Evolutionary conservation across 2,888 invertebrate species (phyloP).

Genomic region (Dasypolia templi): DNA sequence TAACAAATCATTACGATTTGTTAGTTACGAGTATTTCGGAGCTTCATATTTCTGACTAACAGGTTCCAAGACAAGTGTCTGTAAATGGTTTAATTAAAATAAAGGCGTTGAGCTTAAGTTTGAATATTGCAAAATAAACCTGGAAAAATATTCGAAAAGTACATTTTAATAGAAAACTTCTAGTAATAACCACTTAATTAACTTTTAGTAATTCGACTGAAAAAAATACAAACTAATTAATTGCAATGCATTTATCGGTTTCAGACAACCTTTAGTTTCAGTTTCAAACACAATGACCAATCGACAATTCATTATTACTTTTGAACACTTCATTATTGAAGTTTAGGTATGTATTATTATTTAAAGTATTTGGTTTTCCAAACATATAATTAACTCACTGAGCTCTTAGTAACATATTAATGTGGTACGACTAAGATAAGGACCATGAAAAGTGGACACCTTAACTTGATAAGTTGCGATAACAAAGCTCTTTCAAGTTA

Average conservation of each 20-base stretch:
- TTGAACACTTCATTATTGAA: not conserved
- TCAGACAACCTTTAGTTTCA: not conserved
- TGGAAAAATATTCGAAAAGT: not conserved
- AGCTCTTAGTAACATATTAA: conserved; percentile 40
- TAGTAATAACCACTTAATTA: too few species aligned
- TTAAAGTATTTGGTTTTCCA: conserved; percentile 2
- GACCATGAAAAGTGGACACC: conserved; percentile 61
- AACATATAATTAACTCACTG: conserved; percentile 33
- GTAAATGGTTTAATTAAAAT: not conserved
- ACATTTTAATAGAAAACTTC: not conserved
- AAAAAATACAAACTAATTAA: not conserved
- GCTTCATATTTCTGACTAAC: not conserved
- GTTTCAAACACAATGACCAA: not conserved
- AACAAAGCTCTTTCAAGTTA: conserved; percentile 67
- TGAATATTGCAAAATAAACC: not conserved
- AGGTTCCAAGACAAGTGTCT: not conserved
- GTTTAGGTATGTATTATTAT: too few species aligned
- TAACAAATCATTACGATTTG: not conserved
- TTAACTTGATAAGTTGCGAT: conserved; percentile 67
- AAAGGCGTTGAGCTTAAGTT: not conserved
- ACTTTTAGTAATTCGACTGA: not conserved
- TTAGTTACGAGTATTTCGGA: too few species aligned
- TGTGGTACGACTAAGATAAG: conserved; percentile 61
- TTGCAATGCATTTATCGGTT: not conserved
- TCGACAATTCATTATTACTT: not conserved